Evolutionary conservation across 2,888 invertebrate genomes (phyloP).

Genomic region (Orthosia gothica): DNA sequence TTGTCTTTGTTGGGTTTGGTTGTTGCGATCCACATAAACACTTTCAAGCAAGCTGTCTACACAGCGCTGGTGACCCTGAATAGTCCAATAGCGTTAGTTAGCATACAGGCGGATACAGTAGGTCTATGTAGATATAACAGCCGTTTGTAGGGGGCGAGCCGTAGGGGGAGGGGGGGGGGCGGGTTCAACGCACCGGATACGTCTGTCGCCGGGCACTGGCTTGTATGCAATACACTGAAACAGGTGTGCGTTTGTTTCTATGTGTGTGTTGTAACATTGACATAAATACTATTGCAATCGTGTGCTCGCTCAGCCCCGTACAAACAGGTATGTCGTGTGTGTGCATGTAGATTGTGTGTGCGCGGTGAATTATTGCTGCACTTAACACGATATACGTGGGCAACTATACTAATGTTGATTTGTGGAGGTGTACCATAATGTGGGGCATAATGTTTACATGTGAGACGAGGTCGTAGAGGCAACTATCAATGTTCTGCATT

Average conservation of each 20-base stretch:
- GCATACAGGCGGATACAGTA: slow-evolving; percentile 77
- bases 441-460: slow-evolving; percentile 85
- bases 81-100: slow-evolving; percentile 76
- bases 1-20: slow-evolving; percentile 62
- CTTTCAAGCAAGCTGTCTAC: slow-evolving; percentile 72
- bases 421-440: slow-evolving; percentile 81
- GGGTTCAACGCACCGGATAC: slow-evolving; percentile 91
- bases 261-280: slow-evolving; percentile 88
- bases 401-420: slow-evolving; percentile 79
- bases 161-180: slow-evolving; percentile 74
- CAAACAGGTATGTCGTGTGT: slow-evolving; percentile 58
- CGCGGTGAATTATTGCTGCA: slow-evolving; percentile 81
- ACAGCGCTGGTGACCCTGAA: slow-evolving; percentile 77
- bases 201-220: slow-evolving; percentile 85
- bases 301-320: slow-evolving; percentile 73
- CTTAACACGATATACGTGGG: slow-evolving; percentile 79
- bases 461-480: slow-evolving; percentile 81
- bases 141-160: slow-evolving; percentile 70
- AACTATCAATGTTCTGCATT: slow-evolving; percentile 68
- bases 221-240: slow-evolving; percentile 79
- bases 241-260: slow-evolving; percentile 80
- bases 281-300: slow-evolving; percentile 86
- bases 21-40: slow-evolving; percentile 61
- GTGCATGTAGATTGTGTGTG: slow-evolving; percentile 70
- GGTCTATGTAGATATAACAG: slow-evolving; percentile 73